These are phyloP conservation scores for Notodonta ziczac DNA, from an alignment of 2,888 invertebrate species.

Conservation along the genomic window DNA sequence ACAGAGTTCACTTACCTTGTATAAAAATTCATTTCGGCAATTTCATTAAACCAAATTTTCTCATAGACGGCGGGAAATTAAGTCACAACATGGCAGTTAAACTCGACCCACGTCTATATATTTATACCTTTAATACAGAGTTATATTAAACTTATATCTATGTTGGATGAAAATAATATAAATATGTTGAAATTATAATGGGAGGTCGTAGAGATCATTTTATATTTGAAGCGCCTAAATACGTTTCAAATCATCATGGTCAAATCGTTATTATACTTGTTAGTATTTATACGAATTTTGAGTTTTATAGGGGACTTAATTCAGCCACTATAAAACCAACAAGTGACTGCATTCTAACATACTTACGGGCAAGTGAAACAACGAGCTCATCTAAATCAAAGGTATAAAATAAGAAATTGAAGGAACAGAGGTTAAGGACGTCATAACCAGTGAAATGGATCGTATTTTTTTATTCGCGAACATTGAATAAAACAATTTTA, in stretches of 20 bases:
- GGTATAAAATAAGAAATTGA: constrained; percentile 49
- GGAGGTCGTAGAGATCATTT: too few relatives aligned
- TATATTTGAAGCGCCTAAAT: too few relatives aligned
- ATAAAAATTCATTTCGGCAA: constrained; percentile 32
- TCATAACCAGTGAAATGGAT: constrained; percentile 50
- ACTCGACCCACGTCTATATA: neutral
- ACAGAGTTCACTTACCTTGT: constrained; percentile 24
- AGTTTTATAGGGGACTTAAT: too few relatives aligned
- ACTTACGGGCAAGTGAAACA: constrained; percentile 10
- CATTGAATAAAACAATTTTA: constrained; percentile 49
- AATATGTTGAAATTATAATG: too few relatives aligned
- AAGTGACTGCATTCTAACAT: neutral
- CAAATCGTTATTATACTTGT: too few relatives aligned
- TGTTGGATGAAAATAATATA: too few relatives aligned
- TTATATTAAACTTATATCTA: too few relatives aligned
- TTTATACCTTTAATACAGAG: constrained; percentile 1
- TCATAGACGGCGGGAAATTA: constrained; percentile 28
- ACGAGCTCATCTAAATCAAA: constrained; percentile 15
- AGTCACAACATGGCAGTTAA: constrained; percentile 1
- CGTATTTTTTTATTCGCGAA: constrained; percentile 51
- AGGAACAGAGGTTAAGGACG: constrained; percentile 47
- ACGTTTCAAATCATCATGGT: too few relatives aligned
- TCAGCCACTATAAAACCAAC: too few relatives aligned
- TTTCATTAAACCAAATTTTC: constrained; percentile 32
- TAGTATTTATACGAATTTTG: too few relatives aligned